A percentile compares a stretch with the other conserved stretches of the same genome.
Evolutionary conservation across 2,797 vertebrate species (phyloP).

Genomic region (Chaenodraco wilsoni): DNA sequence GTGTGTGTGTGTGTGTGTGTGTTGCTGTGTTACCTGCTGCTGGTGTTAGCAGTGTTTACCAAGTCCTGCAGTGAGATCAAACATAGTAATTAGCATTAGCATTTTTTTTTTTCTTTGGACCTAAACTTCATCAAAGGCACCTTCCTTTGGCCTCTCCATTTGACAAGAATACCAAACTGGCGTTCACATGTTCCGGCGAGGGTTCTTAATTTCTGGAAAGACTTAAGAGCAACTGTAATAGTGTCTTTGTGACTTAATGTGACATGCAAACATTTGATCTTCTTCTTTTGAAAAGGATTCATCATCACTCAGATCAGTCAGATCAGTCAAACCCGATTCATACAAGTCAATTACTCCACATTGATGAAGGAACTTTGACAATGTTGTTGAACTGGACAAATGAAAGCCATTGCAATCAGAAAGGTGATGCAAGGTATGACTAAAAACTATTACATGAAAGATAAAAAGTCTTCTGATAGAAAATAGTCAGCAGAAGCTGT

Average conservation of each 20-base stretch:
- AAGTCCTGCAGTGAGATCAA: constrained; percentile 62
- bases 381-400: constrained; percentile 1
- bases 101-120: no score
- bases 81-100: constrained; percentile 42
- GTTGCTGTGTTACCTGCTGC: constrained; percentile 56
- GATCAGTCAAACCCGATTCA: neutral
- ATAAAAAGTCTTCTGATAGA: neutral
- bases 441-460: neutral
- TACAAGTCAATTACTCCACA: constrained; percentile 2
- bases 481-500: neutral
- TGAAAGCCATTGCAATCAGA: neutral
- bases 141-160: neutral
- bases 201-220: neutral
- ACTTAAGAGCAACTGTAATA: constrained; percentile 1
- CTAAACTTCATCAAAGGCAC: constrained; percentile 16
- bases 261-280: neutral
- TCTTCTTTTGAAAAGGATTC: neutral
- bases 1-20: constrained; percentile 40
- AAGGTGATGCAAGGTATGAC: neutral
- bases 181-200: neutral
- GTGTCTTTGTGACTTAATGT: neutral
- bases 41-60: constrained; percentile 59
- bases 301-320: neutral
- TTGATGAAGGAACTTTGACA: neutral
- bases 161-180: constrained; percentile 1